Base-by-base conservation (phyloP, 2,888 invertebrate genomes). In the Luffia ferchaultella region DNA sequence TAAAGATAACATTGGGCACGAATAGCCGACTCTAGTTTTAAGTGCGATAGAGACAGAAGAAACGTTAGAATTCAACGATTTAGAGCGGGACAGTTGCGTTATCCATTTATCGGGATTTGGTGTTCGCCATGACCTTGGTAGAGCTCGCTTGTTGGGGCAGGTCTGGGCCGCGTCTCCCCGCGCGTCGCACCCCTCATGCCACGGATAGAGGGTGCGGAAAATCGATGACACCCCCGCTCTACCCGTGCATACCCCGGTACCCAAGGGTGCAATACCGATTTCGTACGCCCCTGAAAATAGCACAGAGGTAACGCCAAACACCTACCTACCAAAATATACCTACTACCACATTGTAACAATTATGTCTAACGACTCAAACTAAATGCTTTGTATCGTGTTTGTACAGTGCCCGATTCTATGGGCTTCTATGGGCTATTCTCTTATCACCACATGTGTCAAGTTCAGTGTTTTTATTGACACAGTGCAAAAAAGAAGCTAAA, bases 141-240 rank as follows among this genome's bases (percentile, higher is more conserved):
- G 2, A 48, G 18, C 20, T 2, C 42, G 12, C 42, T n/a, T 16
- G 18, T 30, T 30, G 30, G 12, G 30, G 30, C 67, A 80, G 80
- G 82, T 79, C 76, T 65, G 73, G 77, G 62, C 50, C 55, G 61
- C 70, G 64, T 70, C 70, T 75, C 73, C 73, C 73, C 73, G 71
- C 72, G 60, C 60, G 62, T 67, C 64, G 62, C 59, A 41, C 48
- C 20, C 19, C 49, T 45, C 45, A 20, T 46, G 50, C 53, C 49
- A 43, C 60, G 64, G 70, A 30, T 30, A 30, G 30, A 71, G 79
- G 80, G 78, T 77, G 77, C 73, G 77, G 63, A 80, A 83, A 82
- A 83, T 82, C 82, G 80, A 82, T 82, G 73, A 62, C 62, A 69
- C 72, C 77, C 80, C 78, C 74, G 64, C 65, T 67, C 70, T 67